phyloP scores from a whole-genome alignment of 2,113 vertebrate genomes.

The Gnathonemus longibarbis region DNA sequence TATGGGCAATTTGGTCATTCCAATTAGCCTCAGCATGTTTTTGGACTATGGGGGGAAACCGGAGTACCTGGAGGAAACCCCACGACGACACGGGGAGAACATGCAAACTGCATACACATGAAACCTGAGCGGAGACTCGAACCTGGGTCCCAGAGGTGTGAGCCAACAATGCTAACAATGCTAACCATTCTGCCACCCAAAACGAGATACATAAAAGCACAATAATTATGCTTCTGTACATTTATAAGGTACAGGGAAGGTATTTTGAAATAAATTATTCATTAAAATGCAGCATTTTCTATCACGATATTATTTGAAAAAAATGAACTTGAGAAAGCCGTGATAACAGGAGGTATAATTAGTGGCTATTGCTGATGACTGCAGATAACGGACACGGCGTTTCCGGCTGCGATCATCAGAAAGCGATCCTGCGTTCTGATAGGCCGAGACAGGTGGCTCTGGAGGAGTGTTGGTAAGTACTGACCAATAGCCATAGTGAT shows the following conservation, averaged over 20 bases:
- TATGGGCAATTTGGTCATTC: too few species aligned
- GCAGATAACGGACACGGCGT: too few species aligned
- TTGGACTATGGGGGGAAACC: too few species aligned
- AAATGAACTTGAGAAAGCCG: neutral
- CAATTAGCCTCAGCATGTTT: too few species aligned
- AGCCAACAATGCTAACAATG: too few species aligned
- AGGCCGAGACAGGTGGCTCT: neutral
- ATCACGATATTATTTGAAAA: neutral
- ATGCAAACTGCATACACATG: too few species aligned
- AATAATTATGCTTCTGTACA: conserved; percentile 23
- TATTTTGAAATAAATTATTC: neutral
- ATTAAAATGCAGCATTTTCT: neutral
- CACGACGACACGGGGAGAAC: too few species aligned
- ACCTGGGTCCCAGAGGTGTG: too few species aligned
- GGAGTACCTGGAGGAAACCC: too few species aligned
- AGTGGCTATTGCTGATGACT: neutral
- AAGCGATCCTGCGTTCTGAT: neutral
- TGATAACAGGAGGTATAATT: neutral
- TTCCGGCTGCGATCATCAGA: neutral
- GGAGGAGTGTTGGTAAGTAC: neutral
- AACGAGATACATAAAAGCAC: neutral
- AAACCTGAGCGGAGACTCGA: too few species aligned
- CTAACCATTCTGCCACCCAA: neutral
- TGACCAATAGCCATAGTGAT: neutral
- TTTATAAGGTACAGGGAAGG: neutral